These are phyloP conservation scores for Acanthurus tractus DNA, from an alignment of 2,797 vertebrate species.

Conservation along the genomic window DNA sequence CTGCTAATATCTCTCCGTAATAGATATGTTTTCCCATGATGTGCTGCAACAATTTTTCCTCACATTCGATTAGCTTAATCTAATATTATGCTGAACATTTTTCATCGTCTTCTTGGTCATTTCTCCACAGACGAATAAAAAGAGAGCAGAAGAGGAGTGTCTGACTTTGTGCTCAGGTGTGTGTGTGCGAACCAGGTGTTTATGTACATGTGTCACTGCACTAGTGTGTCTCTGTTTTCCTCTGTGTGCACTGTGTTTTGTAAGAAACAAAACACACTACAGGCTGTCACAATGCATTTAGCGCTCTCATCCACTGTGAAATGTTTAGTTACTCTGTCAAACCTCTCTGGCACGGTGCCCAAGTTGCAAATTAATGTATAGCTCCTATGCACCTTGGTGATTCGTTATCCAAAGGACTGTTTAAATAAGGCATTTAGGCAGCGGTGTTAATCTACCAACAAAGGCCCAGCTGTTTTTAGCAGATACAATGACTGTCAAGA, in stretches of 20 bases:
- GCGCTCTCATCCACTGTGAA: slow-evolving; percentile 61
- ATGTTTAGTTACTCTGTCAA: slow-evolving; percentile 80
- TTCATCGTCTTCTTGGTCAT: slow-evolving; percentile 80
- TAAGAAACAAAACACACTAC: slow-evolving; percentile 71
- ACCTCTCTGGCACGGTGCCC: slow-evolving; percentile 65
- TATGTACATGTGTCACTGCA: slow-evolving; percentile 22
- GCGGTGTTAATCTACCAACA: slow-evolving; percentile 54
- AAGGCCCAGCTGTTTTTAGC: slow-evolving; percentile 57
- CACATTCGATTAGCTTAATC: slow-evolving; percentile 81
- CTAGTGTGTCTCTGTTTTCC: slow-evolving; percentile 37
- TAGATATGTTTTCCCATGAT: slow-evolving; percentile 81
- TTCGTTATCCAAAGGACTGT: slow-evolving; percentile 61
- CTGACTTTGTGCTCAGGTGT: slow-evolving; percentile 43
- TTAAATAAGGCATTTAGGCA: slow-evolving; percentile 66
- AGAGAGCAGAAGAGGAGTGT: slow-evolving; percentile 32
- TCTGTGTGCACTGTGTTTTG: slow-evolving; percentile 55
- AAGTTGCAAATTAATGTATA: slow-evolving; percentile 72
- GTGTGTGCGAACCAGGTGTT: slow-evolving; percentile 38
- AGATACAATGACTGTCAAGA: slow-evolving; percentile 50
- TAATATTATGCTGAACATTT: slow-evolving; percentile 81
- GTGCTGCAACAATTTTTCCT: slow-evolving; percentile 76
- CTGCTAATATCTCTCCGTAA: slow-evolving; percentile 77
- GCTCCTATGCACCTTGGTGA: slow-evolving; percentile 68
- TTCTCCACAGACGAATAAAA: slow-evolving; percentile 62
- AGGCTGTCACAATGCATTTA: slow-evolving; percentile 78